These are phyloP conservation scores for Dasysyrphus albostriatus DNA, from an alignment of 2,888 invertebrate genomes.

Conservation along the genomic window DNA sequence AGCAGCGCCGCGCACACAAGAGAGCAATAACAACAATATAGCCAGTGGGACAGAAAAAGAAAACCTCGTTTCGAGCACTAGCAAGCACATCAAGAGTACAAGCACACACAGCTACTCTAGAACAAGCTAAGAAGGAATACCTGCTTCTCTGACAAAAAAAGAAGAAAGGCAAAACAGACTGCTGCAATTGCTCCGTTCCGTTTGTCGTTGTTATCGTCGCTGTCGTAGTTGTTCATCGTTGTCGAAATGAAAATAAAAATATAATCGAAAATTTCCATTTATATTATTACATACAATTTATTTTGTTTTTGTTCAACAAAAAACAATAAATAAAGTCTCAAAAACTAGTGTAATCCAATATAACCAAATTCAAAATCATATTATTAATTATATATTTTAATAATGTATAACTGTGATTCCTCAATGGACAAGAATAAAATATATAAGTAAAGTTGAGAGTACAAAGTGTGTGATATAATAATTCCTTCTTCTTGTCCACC, in stretches of 20 bases:
- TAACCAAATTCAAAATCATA: slow-evolving; percentile 19
- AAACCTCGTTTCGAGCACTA: slow-evolving; percentile 6
- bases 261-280: slow-evolving; percentile 28
- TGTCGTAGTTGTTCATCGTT: slow-evolving; percentile 43
- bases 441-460: slow-evolving; percentile 71
- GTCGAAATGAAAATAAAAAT: slow-evolving; percentile 48
- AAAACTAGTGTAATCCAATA: not conserved
- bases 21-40: slow-evolving; percentile 27
- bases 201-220: slow-evolving; percentile 61
- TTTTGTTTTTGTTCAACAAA: not conserved
- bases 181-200: slow-evolving; percentile 73
- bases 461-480: slow-evolving; percentile 75
- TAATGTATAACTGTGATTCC: slow-evolving; percentile 66
- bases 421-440: slow-evolving; percentile 59
- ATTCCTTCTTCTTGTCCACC: slow-evolving; percentile 41
- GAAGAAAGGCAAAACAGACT: slow-evolving; percentile 71
- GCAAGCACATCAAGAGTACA: not conserved
- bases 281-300: not conserved
- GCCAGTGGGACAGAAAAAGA: slow-evolving; percentile 39
- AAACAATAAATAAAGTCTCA: not conserved
- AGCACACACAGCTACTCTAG: slow-evolving; percentile 9
- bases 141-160: slow-evolving; percentile 61
- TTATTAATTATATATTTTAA: slow-evolving; percentile 30
- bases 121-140: slow-evolving; percentile 55
- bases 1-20: slow-evolving; percentile 37